Evolutionary conservation across 2,113 vertebrate genomes (phyloP).

Genomic region (Apodemus sylvaticus): DNA sequence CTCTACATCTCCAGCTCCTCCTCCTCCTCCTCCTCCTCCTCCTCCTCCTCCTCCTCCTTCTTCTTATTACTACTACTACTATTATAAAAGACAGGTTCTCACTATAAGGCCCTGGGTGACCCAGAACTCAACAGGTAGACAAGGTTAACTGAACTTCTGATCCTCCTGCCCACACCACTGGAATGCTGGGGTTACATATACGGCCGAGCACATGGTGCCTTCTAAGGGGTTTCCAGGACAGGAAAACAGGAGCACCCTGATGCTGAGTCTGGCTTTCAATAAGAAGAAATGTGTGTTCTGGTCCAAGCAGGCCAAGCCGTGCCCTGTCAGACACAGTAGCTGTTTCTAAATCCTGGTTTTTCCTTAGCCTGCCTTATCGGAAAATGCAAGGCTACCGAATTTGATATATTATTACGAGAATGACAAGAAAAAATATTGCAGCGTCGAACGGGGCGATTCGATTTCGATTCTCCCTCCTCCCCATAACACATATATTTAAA

Average conservation of each 20-base stretch:
- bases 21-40: too few relatives aligned
- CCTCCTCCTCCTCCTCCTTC: too few relatives aligned
- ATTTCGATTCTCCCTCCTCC: conserved; percentile 4
- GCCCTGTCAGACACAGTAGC: neutral
- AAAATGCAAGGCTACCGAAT: neutral
- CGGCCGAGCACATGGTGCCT: neutral
- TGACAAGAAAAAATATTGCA: neutral
- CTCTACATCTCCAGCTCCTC: neutral
- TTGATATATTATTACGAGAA: neutral
- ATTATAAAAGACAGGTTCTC: neutral
- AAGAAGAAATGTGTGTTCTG: neutral
- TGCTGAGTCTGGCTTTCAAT: neutral
- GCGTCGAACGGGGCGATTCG: neutral
- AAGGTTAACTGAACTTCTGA: neutral
- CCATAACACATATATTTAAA: conserved; percentile 33
- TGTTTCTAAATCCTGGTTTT: conserved; percentile 8
- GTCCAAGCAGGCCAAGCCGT: neutral
- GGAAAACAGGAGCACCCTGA: neutral
- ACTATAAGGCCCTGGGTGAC: neutral
- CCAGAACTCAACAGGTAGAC: neutral
- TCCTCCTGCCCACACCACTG: neutral
- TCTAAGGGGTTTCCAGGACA: neutral
- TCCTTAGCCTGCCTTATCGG: neutral
- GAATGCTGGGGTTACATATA: neutral
- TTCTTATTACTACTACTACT: too few relatives aligned